phyloP scores from a whole-genome alignment of 2,888 invertebrate genomes.

The Drosophila mayaguana region DNA sequence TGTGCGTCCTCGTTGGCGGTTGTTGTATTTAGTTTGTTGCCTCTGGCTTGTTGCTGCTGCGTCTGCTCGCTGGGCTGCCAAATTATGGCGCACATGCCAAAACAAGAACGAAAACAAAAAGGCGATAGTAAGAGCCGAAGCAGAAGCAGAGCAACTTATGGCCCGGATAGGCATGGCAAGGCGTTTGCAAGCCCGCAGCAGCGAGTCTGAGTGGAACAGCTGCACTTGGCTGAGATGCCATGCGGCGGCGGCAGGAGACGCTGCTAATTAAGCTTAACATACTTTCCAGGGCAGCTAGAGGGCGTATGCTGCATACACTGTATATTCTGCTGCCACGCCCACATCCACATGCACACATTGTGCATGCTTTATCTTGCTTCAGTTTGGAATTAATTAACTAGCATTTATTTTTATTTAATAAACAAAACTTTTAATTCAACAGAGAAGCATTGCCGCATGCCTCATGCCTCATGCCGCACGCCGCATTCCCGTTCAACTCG shows the following conservation, averaged over 20 bases:
- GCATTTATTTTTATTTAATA: slow-evolving; percentile 73
- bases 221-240: slow-evolving; percentile 39
- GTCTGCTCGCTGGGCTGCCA: slow-evolving; percentile 48
- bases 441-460: not conserved
- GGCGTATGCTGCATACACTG: not conserved
- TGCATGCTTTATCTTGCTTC: slow-evolving; percentile 71
- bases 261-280: slow-evolving; percentile 64
- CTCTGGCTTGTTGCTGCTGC: slow-evolving; percentile 28
- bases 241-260: slow-evolving; percentile 24
- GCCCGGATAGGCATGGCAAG: slow-evolving; percentile 20
- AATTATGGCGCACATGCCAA: slow-evolving; percentile 49
- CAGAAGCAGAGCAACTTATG: slow-evolving; percentile 22
- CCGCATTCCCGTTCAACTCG: not conserved
- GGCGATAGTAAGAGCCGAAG: slow-evolving; percentile 16
- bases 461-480: not conserved
- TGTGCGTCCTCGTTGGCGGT: slow-evolving; percentile 54
- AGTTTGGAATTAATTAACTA: slow-evolving; percentile 79
- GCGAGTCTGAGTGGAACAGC: slow-evolving; percentile 34
- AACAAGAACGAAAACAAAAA: slow-evolving; percentile 19
- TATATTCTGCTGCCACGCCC: slow-evolving; percentile 20
- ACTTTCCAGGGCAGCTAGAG: slow-evolving; percentile 43
- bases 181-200: slow-evolving; percentile 16
- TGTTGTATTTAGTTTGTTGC: slow-evolving; percentile 46
- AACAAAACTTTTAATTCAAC: slow-evolving; percentile 64
- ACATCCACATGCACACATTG: slow-evolving; percentile 19